A percentile compares a stretch with the other conserved stretches of the same genome.
Conservation (phyloP, 2,113 vertebrate genomes). For the Pardalotus punctatus region DNA sequence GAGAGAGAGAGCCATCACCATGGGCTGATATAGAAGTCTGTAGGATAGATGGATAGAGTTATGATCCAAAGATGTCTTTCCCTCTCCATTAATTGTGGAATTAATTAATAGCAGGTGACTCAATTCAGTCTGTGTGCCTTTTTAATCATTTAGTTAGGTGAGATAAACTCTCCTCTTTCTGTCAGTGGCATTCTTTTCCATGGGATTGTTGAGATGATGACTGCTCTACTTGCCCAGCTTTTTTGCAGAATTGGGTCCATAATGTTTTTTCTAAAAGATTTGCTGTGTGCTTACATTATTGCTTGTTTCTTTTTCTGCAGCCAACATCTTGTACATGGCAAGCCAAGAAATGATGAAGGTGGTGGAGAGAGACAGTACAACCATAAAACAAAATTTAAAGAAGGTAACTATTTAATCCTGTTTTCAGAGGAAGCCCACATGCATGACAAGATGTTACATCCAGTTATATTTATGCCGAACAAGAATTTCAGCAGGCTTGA, state of each 20-base stretch:
- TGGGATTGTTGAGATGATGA: not conserved
- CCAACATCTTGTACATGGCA: constrained; percentile 88
- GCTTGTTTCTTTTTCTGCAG: constrained; percentile 69
- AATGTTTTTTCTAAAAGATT: not conserved
- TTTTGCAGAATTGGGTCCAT: not conserved
- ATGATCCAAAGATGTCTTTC: not conserved
- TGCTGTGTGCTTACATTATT: not conserved
- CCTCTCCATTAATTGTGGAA: not conserved
- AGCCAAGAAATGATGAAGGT: constrained; percentile 91
- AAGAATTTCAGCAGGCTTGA: not conserved
- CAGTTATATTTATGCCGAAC: not conserved
- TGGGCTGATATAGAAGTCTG: not conserved
- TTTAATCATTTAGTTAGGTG: not conserved
- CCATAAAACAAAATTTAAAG: constrained; percentile 83
- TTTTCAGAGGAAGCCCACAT: not conserved
- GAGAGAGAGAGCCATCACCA: not conserved
- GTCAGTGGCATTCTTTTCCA: not conserved
- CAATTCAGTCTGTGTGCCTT: not conserved
- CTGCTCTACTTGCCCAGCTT: not conserved
- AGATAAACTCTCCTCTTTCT: not conserved
- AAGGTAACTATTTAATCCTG: constrained; percentile 79
- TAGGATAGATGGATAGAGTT: not conserved
- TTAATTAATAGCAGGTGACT: not conserved
- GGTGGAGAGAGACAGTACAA: constrained; percentile 82
- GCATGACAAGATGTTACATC: not conserved